These are phyloP conservation scores for Rhodinocichla rosea DNA, from an alignment of 2,113 vertebrate genomes.

Conservation along the genomic window DNA sequence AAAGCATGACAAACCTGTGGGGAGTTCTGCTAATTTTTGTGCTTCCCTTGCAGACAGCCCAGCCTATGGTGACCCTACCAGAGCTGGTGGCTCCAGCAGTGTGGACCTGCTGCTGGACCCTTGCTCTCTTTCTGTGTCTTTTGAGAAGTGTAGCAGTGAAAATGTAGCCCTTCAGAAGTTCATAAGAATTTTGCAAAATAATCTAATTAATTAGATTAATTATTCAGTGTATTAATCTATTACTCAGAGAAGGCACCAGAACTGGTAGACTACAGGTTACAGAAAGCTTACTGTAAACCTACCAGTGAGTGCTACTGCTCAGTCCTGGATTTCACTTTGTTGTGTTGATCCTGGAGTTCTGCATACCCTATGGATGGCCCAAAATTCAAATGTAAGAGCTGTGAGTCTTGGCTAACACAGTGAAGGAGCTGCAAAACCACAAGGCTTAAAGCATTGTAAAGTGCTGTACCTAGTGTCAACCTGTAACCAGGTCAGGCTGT, in stretches of 20 bases:
- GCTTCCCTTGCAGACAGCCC: not conserved
- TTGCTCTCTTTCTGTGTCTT: not conserved
- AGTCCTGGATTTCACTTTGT: not conserved
- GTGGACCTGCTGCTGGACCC: accelerated
- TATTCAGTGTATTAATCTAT: not conserved
- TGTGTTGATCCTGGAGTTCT: not conserved
- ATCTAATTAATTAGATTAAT: too few relatives aligned
- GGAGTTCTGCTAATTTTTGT: not conserved
- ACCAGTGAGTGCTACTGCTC: not conserved
- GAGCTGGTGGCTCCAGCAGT: not conserved
- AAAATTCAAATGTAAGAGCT: not conserved
- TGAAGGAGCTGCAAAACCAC: not conserved
- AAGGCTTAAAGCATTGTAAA: not conserved
- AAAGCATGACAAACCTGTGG: not conserved
- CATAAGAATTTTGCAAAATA: not conserved
- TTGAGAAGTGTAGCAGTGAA: not conserved
- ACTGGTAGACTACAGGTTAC: not conserved
- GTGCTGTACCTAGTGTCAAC: not conserved
- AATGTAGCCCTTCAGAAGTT: not conserved
- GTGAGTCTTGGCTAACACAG: not conserved
- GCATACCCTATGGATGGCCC: not conserved
- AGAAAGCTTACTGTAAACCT: not conserved
- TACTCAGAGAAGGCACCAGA: not conserved
- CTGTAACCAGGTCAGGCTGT: not conserved
- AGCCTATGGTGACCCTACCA: not conserved